phyloP scores from a whole-genome alignment of 2,888 invertebrate species.

The Hetaerina titia region DNA sequence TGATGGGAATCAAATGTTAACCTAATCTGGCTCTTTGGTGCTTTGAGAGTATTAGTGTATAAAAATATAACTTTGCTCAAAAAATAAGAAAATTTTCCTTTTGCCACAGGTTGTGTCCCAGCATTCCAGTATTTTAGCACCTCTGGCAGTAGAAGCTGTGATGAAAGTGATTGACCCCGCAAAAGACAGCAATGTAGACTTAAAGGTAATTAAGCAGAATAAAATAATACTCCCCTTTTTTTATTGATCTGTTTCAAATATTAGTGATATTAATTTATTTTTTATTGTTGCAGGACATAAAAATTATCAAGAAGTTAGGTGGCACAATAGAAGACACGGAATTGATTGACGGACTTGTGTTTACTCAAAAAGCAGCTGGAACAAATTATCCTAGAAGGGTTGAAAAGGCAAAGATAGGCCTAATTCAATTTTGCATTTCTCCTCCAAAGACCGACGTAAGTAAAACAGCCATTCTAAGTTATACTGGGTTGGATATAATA shows the following conservation, averaged over 20 bases:
- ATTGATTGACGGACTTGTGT: constrained; percentile 95
- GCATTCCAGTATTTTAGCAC: constrained; percentile 96
- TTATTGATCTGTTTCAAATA: background rate
- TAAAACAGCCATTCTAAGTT: constrained; percentile 69
- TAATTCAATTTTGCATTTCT: constrained; percentile 99
- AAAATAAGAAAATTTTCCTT: constrained; percentile 60
- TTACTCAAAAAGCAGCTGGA: constrained; percentile 93
- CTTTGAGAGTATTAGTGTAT: no score
- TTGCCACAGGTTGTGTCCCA: constrained; percentile 92
- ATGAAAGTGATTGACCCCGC: constrained; percentile 89
- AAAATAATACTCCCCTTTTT: background rate
- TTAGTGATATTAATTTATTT: background rate
- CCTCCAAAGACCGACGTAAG: constrained; percentile 98
- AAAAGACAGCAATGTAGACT: constrained; percentile 89
- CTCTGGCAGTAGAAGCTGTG: constrained; percentile 98
- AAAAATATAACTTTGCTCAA: background rate
- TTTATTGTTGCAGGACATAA: constrained; percentile 84
- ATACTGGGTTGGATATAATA: no score
- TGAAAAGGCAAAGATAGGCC: constrained; percentile 98
- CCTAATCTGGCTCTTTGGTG: background rate
- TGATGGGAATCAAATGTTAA: background rate
- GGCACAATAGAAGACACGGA: constrained; percentile 99
- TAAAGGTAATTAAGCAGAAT: constrained; percentile 79
- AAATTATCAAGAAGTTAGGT: constrained; percentile 97
- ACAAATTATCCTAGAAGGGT: constrained; percentile 94